Evolutionary conservation across 2,113 vertebrate species (phyloP), one percentile per base, ranked within the genome.

Genomic region (Paramisgurnus dabryanus): DNA sequence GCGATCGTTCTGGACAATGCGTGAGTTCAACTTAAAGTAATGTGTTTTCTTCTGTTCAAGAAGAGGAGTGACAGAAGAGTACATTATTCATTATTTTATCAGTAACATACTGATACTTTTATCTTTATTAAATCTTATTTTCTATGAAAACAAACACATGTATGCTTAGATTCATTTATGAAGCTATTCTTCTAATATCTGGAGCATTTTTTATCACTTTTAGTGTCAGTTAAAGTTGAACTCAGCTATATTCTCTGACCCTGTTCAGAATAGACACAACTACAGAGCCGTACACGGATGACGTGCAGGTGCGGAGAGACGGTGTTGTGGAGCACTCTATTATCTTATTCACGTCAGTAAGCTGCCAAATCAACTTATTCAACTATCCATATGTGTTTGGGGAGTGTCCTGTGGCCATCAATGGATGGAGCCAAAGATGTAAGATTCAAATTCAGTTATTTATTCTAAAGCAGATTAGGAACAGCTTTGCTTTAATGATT

Each of bases 281-380:
- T 0, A 69, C 83, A 49, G 12, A 66, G 70, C 87, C 88, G 13
- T 1, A 9, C 58, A 87, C 87, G 10, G 7, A 1, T 1, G 90
- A 93, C 18, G 71, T 93, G 73, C 63, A 90, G 76, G 88, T 85
- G 5, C 39, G 22, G 79, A 85, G 70, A 18, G 85, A 92, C 1
- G 91, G 92, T 12, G 86, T 67, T 0, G 6, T 93, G 67, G 11
- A 0, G 7, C 89, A 92, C 68, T 0, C 0, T 0, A 60, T 92
- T 65, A 68, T 84, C 55, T 77, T 92, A 9, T 85, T 67, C 7
- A 85, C 88, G 2, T 82, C 79, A 22, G 85, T 93, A 6, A 66
- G 85, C 85, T 93, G 92, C 65, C 87, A 87, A 17, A 77, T 93
- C 81, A 91, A 93, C 81, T 82, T 93, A 12, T 91, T 92, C 79